Evolutionary conservation across 92 coral and sea anemone genomes (phyloP).

Genomic region (Pocillopora grandis): DNA sequence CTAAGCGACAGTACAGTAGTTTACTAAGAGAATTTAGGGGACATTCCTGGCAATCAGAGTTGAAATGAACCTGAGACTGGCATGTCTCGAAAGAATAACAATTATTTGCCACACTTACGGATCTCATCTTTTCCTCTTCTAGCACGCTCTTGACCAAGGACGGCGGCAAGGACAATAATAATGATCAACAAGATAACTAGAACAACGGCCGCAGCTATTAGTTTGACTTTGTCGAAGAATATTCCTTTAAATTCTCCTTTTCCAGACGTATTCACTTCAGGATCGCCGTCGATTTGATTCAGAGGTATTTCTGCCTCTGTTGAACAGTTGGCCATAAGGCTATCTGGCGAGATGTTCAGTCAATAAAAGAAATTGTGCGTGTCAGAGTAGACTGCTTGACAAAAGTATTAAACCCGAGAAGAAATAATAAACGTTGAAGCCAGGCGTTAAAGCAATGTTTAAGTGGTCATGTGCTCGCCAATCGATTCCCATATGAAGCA

Average conservation of each 20-base stretch:
- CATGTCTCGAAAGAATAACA: background rate
- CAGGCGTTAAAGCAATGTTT: too few species aligned
- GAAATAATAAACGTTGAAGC: too few species aligned
- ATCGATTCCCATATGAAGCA: too few species aligned
- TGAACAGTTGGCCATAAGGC: constrained; percentile 5
- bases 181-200: constrained; percentile 46
- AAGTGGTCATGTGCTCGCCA: too few species aligned
- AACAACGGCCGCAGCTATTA: constrained; percentile 29
- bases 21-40: too few species aligned
- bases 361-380: too few species aligned
- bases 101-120: constrained; percentile 6
- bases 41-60: too few species aligned
- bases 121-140: constrained; percentile 16
- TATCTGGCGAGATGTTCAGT: background rate
- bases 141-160: constrained; percentile 55
- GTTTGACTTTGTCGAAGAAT: constrained; percentile 49
- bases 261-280: constrained; percentile 20
- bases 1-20: too few species aligned
- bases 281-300: constrained; percentile 4
- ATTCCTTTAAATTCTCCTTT: constrained; percentile 32
- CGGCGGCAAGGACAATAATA: constrained; percentile 54
- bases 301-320: constrained; percentile 16
- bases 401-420: background rate
- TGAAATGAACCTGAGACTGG: too few species aligned
- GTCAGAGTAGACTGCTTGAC: background rate